Conservation (phyloP, 2,888 invertebrate genomes). For the Synergus umbraculus region DNA sequence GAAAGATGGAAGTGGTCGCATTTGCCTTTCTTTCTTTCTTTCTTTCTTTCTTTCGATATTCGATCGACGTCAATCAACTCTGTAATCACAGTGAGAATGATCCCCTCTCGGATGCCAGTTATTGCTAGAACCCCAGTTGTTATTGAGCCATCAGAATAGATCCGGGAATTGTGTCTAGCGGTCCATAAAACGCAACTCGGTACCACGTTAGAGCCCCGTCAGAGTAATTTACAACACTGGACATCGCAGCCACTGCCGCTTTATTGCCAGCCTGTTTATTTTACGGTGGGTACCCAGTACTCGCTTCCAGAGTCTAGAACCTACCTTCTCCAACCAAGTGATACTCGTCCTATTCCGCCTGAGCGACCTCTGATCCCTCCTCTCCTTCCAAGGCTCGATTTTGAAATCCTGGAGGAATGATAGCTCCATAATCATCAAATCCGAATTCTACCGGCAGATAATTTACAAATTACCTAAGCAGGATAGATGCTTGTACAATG, state of each 20-base stretch:
- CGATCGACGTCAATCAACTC: constrained; percentile 25
- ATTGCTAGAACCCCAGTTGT: constrained; percentile 1
- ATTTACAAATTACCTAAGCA: constrained; percentile 6
- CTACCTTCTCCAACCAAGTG: constrained; percentile 21
- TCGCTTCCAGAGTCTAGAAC: constrained; percentile 48
- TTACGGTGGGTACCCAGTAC: constrained; percentile 54
- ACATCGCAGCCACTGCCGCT: constrained; percentile 64
- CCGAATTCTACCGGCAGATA: neutral
- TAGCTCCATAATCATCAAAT: constrained; percentile 5
- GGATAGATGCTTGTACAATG: neutral
- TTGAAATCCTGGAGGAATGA: neutral
- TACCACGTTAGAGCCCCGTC: constrained; percentile 63
- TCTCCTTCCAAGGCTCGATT: neutral
- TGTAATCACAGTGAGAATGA: constrained; percentile 29
- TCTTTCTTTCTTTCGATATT: no score
- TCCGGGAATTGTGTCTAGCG: constrained; percentile 56
- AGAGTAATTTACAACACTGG: constrained; percentile 72
- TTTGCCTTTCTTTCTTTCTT: no score
- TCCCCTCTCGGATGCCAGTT: neutral
- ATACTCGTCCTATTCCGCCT: neutral
- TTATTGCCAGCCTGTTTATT: constrained; percentile 56
- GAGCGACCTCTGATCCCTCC: neutral
- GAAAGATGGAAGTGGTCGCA: constrained; percentile 30
- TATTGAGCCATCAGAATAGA: constrained; percentile 56
- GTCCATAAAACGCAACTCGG: constrained; percentile 55